A percentile compares a stretch with the other conserved stretches of the same genome.
These are phyloP conservation scores for Saguinus midas DNA, from an alignment of 2,113 vertebrate genomes.

Conservation along the genomic window DNA sequence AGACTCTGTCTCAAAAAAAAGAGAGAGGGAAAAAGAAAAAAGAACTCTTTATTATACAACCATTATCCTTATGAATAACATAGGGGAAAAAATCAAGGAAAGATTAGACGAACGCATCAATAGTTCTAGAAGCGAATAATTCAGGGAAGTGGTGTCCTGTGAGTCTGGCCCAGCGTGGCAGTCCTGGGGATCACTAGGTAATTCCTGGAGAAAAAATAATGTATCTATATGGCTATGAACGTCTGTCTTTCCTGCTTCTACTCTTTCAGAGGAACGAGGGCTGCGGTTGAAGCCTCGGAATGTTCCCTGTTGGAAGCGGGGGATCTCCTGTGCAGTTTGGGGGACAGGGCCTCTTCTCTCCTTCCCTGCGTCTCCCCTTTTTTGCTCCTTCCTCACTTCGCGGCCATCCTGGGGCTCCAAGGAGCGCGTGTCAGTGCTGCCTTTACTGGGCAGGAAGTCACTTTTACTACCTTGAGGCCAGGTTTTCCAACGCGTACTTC, in stretches of 20 bases:
- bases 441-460: not conserved
- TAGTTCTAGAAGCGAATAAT: not conserved
- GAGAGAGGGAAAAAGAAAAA: not conserved
- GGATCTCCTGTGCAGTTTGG: not conserved
- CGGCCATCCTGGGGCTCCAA: not conserved
- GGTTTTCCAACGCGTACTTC: not conserved
- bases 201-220: not conserved
- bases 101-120: rapidly evolving
- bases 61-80: not conserved
- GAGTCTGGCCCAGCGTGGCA: not conserved
- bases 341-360: not conserved
- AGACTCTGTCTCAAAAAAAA: no score
- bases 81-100: not conserved
- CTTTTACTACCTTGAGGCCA: not conserved
- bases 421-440: not conserved
- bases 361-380: not conserved
- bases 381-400: not conserved
- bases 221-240: no score
- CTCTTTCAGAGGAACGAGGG: not conserved
- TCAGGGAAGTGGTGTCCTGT: not conserved
- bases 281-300: not conserved
- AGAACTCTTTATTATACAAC: not conserved
- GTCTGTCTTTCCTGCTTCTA: not conserved
- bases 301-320: not conserved
- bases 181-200: not conserved